Base-by-base conservation (phyloP, 2,888 invertebrate species). In the Zygothrica quintamaculata region DNA sequence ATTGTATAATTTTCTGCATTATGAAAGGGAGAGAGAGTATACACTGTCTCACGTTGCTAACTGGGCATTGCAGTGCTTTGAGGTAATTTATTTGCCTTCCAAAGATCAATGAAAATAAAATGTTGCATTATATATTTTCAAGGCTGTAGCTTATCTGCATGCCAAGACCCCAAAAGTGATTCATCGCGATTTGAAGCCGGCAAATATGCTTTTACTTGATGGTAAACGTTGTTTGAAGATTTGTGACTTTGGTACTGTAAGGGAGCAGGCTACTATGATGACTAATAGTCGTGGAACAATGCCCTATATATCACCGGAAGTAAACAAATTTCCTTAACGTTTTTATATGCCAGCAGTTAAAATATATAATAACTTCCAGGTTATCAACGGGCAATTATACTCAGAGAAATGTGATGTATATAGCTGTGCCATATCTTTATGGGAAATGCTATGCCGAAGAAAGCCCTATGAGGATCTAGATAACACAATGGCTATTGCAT, bases 101-200 rank as follows among this genome's bases (percentile, higher is more conserved):
- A 26, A 26, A 26, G 26, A 26, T 4, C 8, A 4, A 26, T 8
- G 31, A 9, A 11, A 6, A 12, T 15, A 16, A 1, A 26, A 6
- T 8, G 4, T 26, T 26, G 0, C 1, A 4, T 12, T 11, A 5
- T n/a, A 11, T 22, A 7, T 6, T 11, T 2, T 6, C 4, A 13
- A 69, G 69, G 65, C 36, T 2, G 9, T 65, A 0, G 59, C 71
- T 6, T 59, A 65, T 52, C 51, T 70, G 0, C 70, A 70, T 37
- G 53, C 12, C 8, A 46, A 36, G 3, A n/a, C 1, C 0, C 50
- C 60, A 3, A 53, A 31, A 3, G 31, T 69, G 5, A 40, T 71
- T 33, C 70, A 70, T 42, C 71, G 65, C 11, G 71, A 65, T 22
- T 43, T 71, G 12, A 70, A 65, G n/a, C 71, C 70, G 1, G n/a